phyloP scores from a whole-genome alignment of 2,888 invertebrate genomes.

The Thecocarcelia acutangulata region DNA sequence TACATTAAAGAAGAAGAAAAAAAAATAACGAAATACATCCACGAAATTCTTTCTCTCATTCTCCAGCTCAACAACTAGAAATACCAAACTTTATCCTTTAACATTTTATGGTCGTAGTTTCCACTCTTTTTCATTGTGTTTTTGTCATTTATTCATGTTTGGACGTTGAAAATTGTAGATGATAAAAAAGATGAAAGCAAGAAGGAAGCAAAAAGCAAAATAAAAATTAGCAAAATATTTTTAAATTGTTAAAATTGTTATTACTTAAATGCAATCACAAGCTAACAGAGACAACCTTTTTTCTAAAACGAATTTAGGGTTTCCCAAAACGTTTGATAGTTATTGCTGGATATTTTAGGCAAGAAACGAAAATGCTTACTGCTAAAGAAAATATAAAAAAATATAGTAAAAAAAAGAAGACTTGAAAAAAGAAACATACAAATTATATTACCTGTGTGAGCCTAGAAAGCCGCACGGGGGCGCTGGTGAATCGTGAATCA shows the following conservation, averaged over 20 bases:
- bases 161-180: conserved; percentile 46
- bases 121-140: conserved; percentile 35
- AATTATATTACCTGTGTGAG: no score
- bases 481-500: no score
- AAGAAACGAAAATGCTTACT: no score
- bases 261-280: conserved; percentile 65
- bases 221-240: conserved; percentile 68
- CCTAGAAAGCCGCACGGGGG: no score
- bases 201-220: conserved; percentile 42
- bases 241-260: conserved; percentile 69
- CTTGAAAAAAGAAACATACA: no score
- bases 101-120: conserved; percentile 54
- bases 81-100: conserved; percentile 65
- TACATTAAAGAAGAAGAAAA: conserved; percentile 1
- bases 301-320: background rate
- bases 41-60: conserved; percentile 31
- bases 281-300: conserved; percentile 17
- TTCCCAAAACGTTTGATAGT: background rate
- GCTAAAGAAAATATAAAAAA: no score
- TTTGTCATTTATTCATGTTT: conserved; percentile 62
- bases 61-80: conserved; percentile 35
- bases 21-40: conserved; percentile 11
- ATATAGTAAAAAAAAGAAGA: no score
- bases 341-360: background rate
- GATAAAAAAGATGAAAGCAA: conserved; percentile 21